Evolutionary conservation across 2,113 vertebrate genomes (phyloP), one percentile per base, ranked within the genome.

Genomic region (Zingel zingel): DNA sequence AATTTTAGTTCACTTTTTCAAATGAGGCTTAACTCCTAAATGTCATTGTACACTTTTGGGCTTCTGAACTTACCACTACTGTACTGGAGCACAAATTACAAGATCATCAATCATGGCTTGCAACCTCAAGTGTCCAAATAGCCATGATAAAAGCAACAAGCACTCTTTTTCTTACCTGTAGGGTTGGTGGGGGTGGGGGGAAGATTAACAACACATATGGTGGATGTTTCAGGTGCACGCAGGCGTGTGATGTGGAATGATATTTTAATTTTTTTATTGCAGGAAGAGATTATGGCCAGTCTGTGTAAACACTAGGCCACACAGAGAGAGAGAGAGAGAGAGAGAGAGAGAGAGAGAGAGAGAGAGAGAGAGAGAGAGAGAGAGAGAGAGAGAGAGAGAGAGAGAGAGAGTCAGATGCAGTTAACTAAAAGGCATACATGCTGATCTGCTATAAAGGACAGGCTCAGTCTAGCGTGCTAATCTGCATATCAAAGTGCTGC

Each of bases 111-210:
- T 93, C 91, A 91, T 45, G 19, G 70, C 45, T 51, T 18, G 19
- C 87, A 83, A 90, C 81, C 82, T 86, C 84, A 89, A 59, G 67
- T 57, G 74, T 88, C 53, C 84, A 93, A 87, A 91, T 80, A 90
- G 62, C 36, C 53, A 15, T 74, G 56, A 68, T 78, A 59, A 68
- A 64, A 56, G 47, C n/a, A 74, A 82, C 67, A 82, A 50, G 27
- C 53, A 14, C 56, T 79, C 66, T 82, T 74, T 68, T 75, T 72
- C 16, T 36, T 61, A 68, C 59, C 59, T 62, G 54, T 21, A 45
- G 53, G 16, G 6, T 45, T 25, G 39, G 12, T 67, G 19, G 14
- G 68, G 11, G 81, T 47, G 13, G 39, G 39, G 11, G 83, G 51
- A 13, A 39, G 30, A 70, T 76, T 58, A 69, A 68, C 51, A 51